Percentiles rank a stretch among this genome's conserved stretches.
Evolutionary conservation across 2,797 vertebrate species (phyloP).

Genomic region (Halcyon badia): DNA sequence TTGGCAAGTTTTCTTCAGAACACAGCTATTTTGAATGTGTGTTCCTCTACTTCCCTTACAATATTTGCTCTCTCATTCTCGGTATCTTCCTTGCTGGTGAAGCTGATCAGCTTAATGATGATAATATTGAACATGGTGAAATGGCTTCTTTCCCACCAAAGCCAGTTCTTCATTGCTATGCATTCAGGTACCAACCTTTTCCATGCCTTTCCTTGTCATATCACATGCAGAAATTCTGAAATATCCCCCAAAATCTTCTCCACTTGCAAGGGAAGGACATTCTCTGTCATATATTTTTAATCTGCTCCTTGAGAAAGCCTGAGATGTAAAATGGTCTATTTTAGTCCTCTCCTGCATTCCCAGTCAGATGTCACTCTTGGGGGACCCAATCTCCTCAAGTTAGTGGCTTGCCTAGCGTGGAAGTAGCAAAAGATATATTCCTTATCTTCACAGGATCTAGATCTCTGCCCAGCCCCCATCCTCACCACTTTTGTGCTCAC

Average conservation of each 20-base stretch:
- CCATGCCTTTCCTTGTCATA: not conserved
- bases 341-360: not conserved
- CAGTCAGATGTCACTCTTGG: not conserved
- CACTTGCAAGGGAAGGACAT: not conserved
- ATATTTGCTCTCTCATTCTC: constrained; percentile 32
- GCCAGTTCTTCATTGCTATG: not conserved
- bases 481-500: not conserved
- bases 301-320: constrained; percentile 1
- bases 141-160: not conserved
- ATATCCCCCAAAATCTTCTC: not conserved
- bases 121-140: constrained; percentile 15
- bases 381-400: not conserved
- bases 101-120: constrained; percentile 20
- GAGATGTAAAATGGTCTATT: not conserved
- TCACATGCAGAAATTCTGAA: not conserved
- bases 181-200: not conserved
- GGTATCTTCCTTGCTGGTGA: not conserved
- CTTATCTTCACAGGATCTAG: not conserved
- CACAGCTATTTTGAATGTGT: constrained; percentile 15
- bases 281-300: not conserved
- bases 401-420: not conserved
- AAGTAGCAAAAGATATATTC: not conserved
- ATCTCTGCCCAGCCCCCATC: not conserved
- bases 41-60: not conserved
- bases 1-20: constrained; percentile 30